A percentile compares a stretch with the other conserved stretches of the same genome.
Conservation (phyloP, 2,797 vertebrate genomes). For the Tokudaia muenninki region DNA sequence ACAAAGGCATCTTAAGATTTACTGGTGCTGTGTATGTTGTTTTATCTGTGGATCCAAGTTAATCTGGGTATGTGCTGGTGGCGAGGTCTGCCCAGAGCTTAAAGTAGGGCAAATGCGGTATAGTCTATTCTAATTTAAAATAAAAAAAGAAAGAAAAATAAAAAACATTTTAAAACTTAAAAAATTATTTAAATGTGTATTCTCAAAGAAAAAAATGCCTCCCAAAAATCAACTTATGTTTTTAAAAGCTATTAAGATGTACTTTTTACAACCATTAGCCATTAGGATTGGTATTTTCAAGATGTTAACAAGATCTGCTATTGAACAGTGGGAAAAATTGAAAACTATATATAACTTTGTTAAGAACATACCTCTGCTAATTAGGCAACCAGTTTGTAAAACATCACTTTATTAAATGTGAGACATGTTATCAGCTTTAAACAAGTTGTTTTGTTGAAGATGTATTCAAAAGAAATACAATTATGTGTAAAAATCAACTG, state of each 20-base stretch:
- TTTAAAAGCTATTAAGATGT: background rate
- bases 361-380: background rate
- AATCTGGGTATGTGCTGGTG: no score
- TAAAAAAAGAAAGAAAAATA: background rate
- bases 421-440: background rate
- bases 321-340: background rate
- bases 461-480: background rate
- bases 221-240: background rate
- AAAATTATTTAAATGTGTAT: background rate
- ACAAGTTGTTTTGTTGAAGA: background rate
- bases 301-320: background rate
- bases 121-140: background rate
- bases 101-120: no score
- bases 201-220: background rate
- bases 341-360: background rate
- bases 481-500: background rate
- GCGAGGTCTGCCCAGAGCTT: no score
- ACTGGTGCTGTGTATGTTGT: no score
- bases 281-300: background rate
- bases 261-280: background rate
- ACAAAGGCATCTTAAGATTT: no score
- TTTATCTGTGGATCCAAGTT: no score
- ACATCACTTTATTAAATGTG: background rate
- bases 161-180: background rate
- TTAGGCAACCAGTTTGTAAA: background rate